Evolutionary conservation across 2,888 invertebrate genomes (phyloP).

Genomic region (Apamea monoglypha): DNA sequence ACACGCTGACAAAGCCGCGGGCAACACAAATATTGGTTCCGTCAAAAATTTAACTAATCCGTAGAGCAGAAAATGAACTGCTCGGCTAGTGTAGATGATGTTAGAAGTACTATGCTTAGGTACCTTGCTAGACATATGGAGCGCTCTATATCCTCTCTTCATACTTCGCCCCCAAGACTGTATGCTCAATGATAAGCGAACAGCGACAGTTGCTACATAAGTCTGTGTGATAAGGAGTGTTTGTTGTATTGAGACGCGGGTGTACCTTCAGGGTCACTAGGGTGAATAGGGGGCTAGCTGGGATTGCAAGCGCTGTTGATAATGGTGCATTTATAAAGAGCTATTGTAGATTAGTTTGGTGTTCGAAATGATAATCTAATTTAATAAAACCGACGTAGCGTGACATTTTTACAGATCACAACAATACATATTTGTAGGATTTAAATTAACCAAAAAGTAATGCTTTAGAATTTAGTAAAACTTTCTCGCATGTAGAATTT

Average conservation of each 20-base stretch:
- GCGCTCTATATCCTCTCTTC: slow-evolving; percentile 38
- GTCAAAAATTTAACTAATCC: no score
- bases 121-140: background rate
- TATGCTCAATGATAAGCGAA: slow-evolving; percentile 54
- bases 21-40: no score
- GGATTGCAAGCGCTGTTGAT: slow-evolving; percentile 45
- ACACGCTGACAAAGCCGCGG: no score
- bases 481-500: background rate
- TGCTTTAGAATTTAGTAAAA: background rate
- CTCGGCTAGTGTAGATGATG: no score
- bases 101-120: no score
- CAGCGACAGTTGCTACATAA: slow-evolving; percentile 55
- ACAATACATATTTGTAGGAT: background rate
- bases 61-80: no score
- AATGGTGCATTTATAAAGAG: slow-evolving; percentile 33
- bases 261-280: slow-evolving; percentile 52
- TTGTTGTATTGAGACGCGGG: slow-evolving; percentile 47
- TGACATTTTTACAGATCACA: background rate
- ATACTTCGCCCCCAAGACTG: slow-evolving; percentile 16
- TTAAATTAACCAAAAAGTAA: background rate
- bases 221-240: slow-evolving; percentile 52
- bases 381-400: background rate
- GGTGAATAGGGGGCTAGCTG: slow-evolving; percentile 47
- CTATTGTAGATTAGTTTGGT: slow-evolving; percentile 9
- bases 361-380: background rate